Base-by-base conservation (phyloP, 2,888 invertebrate species). In the Scrobipalpa atriplicella region DNA sequence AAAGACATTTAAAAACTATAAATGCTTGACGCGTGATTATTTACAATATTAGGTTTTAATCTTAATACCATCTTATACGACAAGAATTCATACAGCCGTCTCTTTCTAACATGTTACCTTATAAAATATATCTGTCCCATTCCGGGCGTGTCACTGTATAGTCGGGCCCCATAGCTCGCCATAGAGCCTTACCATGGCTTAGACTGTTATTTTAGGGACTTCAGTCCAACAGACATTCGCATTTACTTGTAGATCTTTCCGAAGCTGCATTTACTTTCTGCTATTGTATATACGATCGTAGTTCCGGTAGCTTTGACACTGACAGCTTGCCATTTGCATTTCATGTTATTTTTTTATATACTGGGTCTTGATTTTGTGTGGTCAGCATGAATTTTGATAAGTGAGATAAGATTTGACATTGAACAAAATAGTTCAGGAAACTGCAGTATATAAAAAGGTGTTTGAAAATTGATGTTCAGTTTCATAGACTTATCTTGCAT, bases 221-320 rank as follows among this genome's bases (percentile, higher is more conserved):
- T 58, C 36, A 16, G 36, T 58, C 38, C 58, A 58, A 16, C 58
- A 58, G 16, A 52, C 19, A 54, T 21, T 54, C 54, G 58, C 86
- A 86, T 86, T 87, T 56, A 56, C 83, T 77, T 74, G 84, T 89
- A 87, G 89, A 82, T 83, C 80, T 80, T 79, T 85, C 81, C 84
- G 80, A 79, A 79, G 83, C 84, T 80, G 87, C 86, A 87, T 89
- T 89, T 87, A 83, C 80, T 87, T 89, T 87, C 78, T 83, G 84
- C 77, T 83, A 80, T 80, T 85, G 87, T 89, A 89, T 89, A 86
- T 85, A 58, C 5, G 58, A 36, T 75, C 81, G 83, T 88, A 87
- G 87, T 82, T 78, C 80, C 83, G 83, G 82, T 21, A 16, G 56
- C 21, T 64, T 56, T 0, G 18, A 64, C 56, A 64, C 47, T 64